Percentiles rank a stretch among this genome's conserved stretches.
Evolutionary conservation across 2,888 invertebrate species (phyloP).

Genomic region (Agriotes lineatus): DNA sequence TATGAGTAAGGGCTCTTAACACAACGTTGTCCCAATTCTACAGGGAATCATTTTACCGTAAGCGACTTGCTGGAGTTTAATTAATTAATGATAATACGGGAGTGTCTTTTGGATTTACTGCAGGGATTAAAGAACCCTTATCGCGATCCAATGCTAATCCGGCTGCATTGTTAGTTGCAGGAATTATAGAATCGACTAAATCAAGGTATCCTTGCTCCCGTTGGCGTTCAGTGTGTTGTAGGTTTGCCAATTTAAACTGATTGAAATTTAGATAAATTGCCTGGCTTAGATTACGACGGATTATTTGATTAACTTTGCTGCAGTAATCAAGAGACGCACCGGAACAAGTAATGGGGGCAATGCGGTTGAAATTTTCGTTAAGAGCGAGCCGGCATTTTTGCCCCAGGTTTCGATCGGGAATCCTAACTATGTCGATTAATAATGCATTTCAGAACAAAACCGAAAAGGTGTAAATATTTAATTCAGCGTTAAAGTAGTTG

Average conservation of each 20-base stretch:
- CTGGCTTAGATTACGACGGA: slow-evolving; percentile 50
- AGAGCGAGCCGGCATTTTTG: neutral
- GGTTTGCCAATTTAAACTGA: slow-evolving; percentile 54
- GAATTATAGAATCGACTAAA: slow-evolving; percentile 55
- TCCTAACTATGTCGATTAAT: slow-evolving; percentile 4
- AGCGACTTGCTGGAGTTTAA: slow-evolving; percentile 38
- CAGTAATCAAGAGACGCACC: slow-evolving; percentile 27
- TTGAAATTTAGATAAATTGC: slow-evolving; percentile 57
- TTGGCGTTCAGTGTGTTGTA: slow-evolving; percentile 37
- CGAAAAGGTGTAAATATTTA: slow-evolving; percentile 42
- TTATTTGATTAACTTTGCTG: slow-evolving; percentile 46
- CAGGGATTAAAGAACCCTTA: slow-evolving; percentile 55
- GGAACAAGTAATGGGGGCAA: neutral
- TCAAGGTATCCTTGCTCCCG: slow-evolving; percentile 39
- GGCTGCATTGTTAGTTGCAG: slow-evolving; percentile 56
- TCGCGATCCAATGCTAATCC: slow-evolving; percentile 57
- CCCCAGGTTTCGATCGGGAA: neutral
- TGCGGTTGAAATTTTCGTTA: slow-evolving; percentile 13
- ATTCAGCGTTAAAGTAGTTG: slow-evolving; percentile 46
- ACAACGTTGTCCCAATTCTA: neutral
- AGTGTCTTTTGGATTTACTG: slow-evolving; percentile 54
- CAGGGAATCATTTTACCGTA: slow-evolving; percentile 24
- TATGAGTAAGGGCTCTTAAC: no score
- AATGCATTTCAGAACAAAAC: slow-evolving; percentile 30
- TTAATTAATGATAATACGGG: slow-evolving; percentile 51